Evolutionary conservation across 2,888 invertebrate species (phyloP).

Genomic region (Drosophila stalkeri): DNA sequence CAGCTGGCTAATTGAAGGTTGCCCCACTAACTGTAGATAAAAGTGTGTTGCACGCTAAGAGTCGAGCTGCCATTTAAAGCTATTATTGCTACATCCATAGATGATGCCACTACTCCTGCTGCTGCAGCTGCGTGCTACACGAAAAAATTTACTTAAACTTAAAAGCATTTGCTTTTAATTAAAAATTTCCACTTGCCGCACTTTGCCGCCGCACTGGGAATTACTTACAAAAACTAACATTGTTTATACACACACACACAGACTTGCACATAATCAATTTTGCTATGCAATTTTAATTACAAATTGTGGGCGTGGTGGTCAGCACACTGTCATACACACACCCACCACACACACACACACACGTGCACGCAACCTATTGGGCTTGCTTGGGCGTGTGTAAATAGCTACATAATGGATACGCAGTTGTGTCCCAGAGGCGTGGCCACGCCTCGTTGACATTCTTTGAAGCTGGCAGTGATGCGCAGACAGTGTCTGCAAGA

Average conservation of each 20-base stretch:
- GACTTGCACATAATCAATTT: constrained; percentile 71
- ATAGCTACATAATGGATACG: constrained; percentile 70
- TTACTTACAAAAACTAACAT: constrained; percentile 70
- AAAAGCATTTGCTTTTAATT: constrained; percentile 80
- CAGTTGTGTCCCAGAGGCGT: constrained; percentile 38
- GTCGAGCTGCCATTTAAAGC: constrained; percentile 44
- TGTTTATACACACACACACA: constrained; percentile 23
- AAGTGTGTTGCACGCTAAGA: constrained; percentile 32
- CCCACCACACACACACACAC: constrained; percentile 4
- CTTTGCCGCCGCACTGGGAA: constrained; percentile 61
- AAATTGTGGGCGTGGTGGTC: constrained; percentile 77
- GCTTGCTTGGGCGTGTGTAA: constrained; percentile 46
- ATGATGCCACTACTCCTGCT: neutral
- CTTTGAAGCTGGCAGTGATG: constrained; percentile 24
- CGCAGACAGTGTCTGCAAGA: constrained; percentile 65
- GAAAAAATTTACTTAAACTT: constrained; percentile 62
- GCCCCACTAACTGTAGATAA: constrained; percentile 30
- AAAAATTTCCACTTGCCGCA: constrained; percentile 75
- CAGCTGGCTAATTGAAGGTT: constrained; percentile 73
- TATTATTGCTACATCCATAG: neutral
- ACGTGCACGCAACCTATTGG: constrained; percentile 29
- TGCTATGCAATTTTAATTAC: constrained; percentile 78
- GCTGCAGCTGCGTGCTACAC: constrained; percentile 21
- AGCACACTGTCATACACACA: constrained; percentile 36
- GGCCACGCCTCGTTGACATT: constrained; percentile 31